A percentile compares a stretch with the other conserved stretches of the same genome.
Conservation (phyloP, 2,797 vertebrate genomes). For the Scolopax bukidnonensis region DNA sequence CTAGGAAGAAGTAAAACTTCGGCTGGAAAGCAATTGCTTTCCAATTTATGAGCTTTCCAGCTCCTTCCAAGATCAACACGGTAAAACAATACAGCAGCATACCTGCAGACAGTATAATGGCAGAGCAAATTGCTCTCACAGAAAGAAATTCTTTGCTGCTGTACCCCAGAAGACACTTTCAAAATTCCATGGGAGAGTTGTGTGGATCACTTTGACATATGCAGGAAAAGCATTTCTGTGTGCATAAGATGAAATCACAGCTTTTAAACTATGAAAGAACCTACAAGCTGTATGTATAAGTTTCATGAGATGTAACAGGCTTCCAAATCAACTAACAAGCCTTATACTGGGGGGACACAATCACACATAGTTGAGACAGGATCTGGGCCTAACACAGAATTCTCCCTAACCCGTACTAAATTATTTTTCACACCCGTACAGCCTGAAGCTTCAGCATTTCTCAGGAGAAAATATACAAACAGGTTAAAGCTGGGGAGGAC, state of each 20-base stretch:
- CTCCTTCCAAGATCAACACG: conserved; percentile 25
- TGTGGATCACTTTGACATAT: background rate
- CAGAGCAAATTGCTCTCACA: conserved; percentile 47
- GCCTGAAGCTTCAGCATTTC: conserved; percentile 6
- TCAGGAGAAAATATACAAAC: background rate
- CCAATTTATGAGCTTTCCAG: conserved; percentile 41
- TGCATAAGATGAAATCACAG: conserved; percentile 14
- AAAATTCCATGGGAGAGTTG: conserved; percentile 10
- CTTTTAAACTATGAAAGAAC: conserved; percentile 33
- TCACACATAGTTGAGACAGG: background rate
- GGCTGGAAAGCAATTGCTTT: conserved; percentile 30
- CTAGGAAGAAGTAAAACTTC: conserved; percentile 13
- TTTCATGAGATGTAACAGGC: background rate
- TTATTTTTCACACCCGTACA: background rate
- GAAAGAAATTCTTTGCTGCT: conserved; percentile 27
- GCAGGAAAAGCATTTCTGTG: conserved; percentile 22
- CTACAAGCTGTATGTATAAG: background rate
- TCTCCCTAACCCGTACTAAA: background rate
- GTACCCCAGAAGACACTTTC: background rate
- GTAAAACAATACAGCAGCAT: conserved; percentile 54
- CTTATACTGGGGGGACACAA: background rate
- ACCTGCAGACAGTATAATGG: conserved; percentile 53
- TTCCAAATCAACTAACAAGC: conserved; percentile 37
- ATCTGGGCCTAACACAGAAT: background rate
- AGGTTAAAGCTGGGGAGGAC: background rate